Evolutionary conservation across 1,140 invertebrate species (phyloP).

Genomic region (Conopomorpha cramerella): DNA sequence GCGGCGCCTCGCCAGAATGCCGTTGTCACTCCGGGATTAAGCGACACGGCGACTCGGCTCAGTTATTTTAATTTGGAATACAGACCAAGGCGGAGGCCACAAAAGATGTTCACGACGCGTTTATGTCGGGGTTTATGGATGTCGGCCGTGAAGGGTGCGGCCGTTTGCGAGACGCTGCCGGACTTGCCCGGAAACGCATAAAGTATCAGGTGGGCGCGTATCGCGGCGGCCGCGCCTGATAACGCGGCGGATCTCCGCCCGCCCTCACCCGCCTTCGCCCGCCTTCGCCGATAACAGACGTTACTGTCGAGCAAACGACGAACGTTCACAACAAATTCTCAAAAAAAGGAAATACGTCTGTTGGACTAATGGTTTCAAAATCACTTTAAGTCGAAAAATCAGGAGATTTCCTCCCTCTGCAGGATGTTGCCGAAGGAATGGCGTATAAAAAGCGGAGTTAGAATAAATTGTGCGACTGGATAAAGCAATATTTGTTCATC

Average conservation of each 20-base stretch:
- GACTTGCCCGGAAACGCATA: conserved; percentile 31
- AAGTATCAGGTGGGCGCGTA: conserved; percentile 32
- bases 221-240: conserved; percentile 31
- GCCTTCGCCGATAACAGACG: too few species aligned
- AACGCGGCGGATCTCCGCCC: conserved; percentile 20
- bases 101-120: conserved; percentile 12
- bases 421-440: conserved; percentile 35
- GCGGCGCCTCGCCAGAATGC: conserved; percentile 59
- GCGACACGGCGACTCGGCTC: conserved; percentile 55
- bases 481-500: conserved; percentile 60
- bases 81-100: conserved; percentile 28
- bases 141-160: conserved; percentile 16
- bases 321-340: conserved; percentile 21
- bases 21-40: conserved; percentile 60
- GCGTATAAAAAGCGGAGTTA: conserved; percentile 44
- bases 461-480: conserved; percentile 57
- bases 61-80: conserved; percentile 60
- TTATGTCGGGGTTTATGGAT: conserved; percentile 21
- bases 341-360: conserved; percentile 43
- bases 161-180: conserved; percentile 32
- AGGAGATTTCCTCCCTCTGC: conserved; percentile 33
- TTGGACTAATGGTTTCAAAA: conserved; percentile 51
- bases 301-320: too few species aligned
- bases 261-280: conserved; percentile 18
- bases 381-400: conserved; percentile 45